phyloP scores from a whole-genome alignment of 2,797 vertebrate species.

The Chaetodon trifasciatus region DNA sequence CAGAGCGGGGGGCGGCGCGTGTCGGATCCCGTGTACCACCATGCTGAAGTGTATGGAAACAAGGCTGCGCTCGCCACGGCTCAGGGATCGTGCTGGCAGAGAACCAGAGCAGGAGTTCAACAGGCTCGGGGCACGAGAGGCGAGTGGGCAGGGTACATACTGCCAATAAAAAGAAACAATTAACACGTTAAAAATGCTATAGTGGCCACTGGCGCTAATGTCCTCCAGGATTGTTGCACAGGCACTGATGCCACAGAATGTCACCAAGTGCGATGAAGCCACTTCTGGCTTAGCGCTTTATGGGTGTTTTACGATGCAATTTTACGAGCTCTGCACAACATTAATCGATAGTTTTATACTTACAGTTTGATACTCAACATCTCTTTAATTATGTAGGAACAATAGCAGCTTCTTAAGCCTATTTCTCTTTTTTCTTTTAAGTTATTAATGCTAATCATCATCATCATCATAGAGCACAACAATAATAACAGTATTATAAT shows the following conservation, averaged over 20 bases:
- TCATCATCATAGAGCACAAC: too few species aligned
- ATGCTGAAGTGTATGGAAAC: slow-evolving; percentile 82
- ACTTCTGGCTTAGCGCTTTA: background rate
- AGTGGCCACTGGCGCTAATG: background rate
- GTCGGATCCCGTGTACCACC: slow-evolving; percentile 82
- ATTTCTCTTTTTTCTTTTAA: background rate
- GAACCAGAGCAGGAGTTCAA: slow-evolving; percentile 14
- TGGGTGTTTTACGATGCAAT: background rate
- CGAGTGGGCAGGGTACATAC: background rate
- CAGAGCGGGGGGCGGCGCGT: slow-evolving; percentile 65
- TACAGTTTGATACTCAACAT: background rate
- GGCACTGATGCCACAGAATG: too few species aligned
- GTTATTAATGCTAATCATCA: background rate
- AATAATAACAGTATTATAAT: too few species aligned
- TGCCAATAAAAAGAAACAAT: background rate
- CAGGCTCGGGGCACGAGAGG: slow-evolving; percentile 28
- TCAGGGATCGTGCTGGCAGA: slow-evolving; percentile 55
- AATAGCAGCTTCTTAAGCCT: background rate
- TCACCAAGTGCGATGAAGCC: background rate
- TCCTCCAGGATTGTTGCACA: background rate
- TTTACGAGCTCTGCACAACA: background rate
- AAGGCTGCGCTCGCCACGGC: slow-evolving; percentile 55
- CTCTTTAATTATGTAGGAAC: background rate
- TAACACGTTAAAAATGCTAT: background rate
- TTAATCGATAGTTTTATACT: background rate